Conservation (phyloP, 2,797 vertebrate genomes). For the Pelodytes ibericus region DNA sequence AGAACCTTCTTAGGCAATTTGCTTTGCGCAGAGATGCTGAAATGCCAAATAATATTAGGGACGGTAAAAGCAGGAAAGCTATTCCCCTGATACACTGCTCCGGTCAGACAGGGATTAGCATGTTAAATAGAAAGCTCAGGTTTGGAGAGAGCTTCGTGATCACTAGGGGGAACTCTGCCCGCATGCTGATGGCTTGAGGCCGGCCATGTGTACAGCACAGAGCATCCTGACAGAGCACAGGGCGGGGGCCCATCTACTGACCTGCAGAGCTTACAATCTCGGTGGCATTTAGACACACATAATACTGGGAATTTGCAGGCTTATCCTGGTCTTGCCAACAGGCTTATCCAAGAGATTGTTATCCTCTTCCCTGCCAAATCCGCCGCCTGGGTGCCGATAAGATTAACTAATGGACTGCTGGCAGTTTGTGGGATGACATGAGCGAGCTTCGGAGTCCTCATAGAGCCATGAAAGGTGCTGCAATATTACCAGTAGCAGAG, state of each 20-base stretch:
- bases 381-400: neutral
- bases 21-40: constrained; percentile 50
- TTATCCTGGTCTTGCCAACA: neutral
- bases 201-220: neutral
- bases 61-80: constrained; percentile 43
- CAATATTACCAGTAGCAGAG: no score
- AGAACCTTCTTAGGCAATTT: constrained; percentile 52
- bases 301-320: constrained; percentile 4
- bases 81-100: constrained; percentile 46
- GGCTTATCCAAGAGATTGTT: constrained; percentile 4
- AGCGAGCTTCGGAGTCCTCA: no score
- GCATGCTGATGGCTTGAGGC: constrained; percentile 8
- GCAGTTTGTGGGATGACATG: no score
- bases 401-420: neutral
- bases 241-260: neutral
- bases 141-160: constrained; percentile 3
- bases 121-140: constrained; percentile 45
- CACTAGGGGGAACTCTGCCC: neutral
- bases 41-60: constrained; percentile 56
- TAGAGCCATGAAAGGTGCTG: no score
- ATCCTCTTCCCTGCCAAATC: constrained; percentile 7
- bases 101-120: constrained; percentile 52
- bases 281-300: neutral
- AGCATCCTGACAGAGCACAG: neutral
- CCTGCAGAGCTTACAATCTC: neutral